Conservation (phyloP, 23 tunicate species). For the Oikopleura vanhoeffeni region DNA sequence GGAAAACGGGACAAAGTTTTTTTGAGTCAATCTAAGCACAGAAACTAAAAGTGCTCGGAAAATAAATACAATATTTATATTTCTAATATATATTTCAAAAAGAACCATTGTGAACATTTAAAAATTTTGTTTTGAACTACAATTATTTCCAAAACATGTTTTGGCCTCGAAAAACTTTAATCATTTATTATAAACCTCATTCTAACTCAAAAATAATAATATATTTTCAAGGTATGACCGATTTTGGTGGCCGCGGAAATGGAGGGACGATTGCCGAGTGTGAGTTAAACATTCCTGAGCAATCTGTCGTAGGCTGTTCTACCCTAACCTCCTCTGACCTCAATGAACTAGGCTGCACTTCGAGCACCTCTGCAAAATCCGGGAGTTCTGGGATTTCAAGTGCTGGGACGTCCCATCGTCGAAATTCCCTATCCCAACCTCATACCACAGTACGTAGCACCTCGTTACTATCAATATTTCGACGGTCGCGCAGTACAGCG, state of each 20-base stretch:
- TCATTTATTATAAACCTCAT: no score
- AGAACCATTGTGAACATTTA: no score
- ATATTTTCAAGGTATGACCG: neutral
- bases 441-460: neutral
- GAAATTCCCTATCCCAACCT: neutral
- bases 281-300: neutral
- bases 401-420: neutral
- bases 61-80: no score
- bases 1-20: no score
- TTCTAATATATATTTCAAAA: no score
- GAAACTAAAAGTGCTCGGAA: no score
- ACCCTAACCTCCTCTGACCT: neutral
- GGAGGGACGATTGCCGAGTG: conserved; percentile 5
- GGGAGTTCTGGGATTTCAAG: neutral
- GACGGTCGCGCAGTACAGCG: neutral
- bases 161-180: no score
- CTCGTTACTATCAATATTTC: neutral
- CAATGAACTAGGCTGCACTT: neutral
- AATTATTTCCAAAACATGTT: no score
- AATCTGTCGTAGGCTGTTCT: neutral
- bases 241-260: neutral
- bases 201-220: no score
- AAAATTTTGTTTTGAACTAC: no score
- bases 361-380: conserved; percentile 1
- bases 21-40: no score